phyloP scores from a whole-genome alignment of 1,140 invertebrate genomes.

The Psilanteris sp. region DNA sequence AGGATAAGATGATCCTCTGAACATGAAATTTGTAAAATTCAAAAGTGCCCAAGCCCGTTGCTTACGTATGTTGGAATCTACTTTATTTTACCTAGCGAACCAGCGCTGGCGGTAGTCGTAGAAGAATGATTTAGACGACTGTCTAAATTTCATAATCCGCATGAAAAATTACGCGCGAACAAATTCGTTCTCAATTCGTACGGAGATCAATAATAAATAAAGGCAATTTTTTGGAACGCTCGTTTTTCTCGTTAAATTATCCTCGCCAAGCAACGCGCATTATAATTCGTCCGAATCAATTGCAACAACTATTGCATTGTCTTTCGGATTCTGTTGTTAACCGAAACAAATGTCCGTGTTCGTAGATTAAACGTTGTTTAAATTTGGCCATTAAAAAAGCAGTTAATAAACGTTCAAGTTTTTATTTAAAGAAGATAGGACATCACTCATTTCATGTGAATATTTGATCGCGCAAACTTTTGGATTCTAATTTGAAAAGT shows the following conservation, averaged over 20 bases:
- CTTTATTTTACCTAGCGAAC: conserved; percentile 33
- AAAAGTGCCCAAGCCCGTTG: conserved; percentile 45
- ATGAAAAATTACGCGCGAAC: conserved; percentile 37
- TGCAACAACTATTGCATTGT: conserved; percentile 21
- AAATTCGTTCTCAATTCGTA: conserved; percentile 26
- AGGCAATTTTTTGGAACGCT: conserved; percentile 13
- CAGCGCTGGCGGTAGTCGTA: conserved; percentile 15
- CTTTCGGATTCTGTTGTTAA: conserved; percentile 8
- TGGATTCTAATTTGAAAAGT: conserved; percentile 62
- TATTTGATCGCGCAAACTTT: conserved; percentile 55
- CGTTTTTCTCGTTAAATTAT: conserved; percentile 12
- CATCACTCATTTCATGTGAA: conserved; percentile 47
- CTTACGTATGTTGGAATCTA: conserved; percentile 38
- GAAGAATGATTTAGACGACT: conserved; percentile 44
- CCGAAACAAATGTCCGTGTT: conserved; percentile 29
- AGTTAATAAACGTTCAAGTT: conserved; percentile 45
- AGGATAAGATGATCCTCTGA: conserved; percentile 43
- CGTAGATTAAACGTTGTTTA: conserved; percentile 7
- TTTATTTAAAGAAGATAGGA: conserved; percentile 47
- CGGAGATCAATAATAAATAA: conserved; percentile 19
- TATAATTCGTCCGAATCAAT: background rate
- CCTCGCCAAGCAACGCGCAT: background rate
- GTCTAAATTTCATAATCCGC: too few relatives aligned
- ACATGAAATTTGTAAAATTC: conserved; percentile 58
- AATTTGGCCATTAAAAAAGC: conserved; percentile 21